phyloP scores from a whole-genome alignment of 1,140 invertebrate species.

The Wiebesia pumilae region DNA sequence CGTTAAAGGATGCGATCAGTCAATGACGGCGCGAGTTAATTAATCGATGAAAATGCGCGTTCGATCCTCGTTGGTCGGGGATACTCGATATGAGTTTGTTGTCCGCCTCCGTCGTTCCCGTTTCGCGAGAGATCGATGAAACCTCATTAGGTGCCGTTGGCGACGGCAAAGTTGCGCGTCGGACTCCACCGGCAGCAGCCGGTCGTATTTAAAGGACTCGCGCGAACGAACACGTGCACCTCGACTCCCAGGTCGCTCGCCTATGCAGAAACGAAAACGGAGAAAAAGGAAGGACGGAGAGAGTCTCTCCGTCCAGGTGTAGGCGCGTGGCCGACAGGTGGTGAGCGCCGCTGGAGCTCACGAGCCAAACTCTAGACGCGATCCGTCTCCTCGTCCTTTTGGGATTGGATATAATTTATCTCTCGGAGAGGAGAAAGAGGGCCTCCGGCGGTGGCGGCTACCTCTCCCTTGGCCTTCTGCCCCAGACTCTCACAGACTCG shows the following conservation, averaged over 20 bases:
- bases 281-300: background rate
- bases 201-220: background rate
- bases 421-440: constrained; percentile 11
- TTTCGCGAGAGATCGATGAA: constrained; percentile 44
- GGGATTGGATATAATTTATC: constrained; percentile 61
- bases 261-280: background rate
- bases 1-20: background rate
- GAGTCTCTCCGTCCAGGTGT: constrained; percentile 52
- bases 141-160: constrained; percentile 26
- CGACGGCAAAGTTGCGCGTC: constrained; percentile 7
- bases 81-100: background rate
- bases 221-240: constrained; percentile 20
- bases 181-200: background rate
- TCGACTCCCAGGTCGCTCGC: background rate
- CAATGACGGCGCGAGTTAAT: constrained; percentile 4
- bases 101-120: background rate
- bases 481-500: too few relatives aligned
- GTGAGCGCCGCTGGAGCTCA: constrained; percentile 56
- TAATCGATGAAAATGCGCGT: background rate
- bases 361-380: constrained; percentile 33
- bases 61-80: background rate
- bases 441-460: background rate
- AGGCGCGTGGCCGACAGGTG: constrained; percentile 70
- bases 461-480: background rate
- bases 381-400: constrained; percentile 54